Evolutionary conservation across 2,113 vertebrate genomes (phyloP).

Genomic region (Mus pahari): DNA sequence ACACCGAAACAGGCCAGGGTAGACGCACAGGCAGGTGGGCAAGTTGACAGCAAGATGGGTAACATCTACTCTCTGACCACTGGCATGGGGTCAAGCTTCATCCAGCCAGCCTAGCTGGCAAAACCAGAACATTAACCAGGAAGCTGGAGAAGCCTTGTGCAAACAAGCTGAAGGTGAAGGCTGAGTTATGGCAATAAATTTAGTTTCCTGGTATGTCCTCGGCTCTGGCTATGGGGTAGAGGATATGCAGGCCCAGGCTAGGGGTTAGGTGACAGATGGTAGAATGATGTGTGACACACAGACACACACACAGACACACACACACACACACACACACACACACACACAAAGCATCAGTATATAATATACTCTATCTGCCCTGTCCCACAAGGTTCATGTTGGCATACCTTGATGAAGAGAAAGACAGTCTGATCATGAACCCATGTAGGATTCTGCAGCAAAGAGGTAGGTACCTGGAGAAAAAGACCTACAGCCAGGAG

Average conservation of each 20-base stretch:
- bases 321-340: background rate
- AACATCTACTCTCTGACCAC: slow-evolving; percentile 53
- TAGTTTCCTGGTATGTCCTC: slow-evolving; percentile 68
- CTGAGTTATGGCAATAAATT: slow-evolving; percentile 66
- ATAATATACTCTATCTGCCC: background rate
- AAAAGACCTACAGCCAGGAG: background rate
- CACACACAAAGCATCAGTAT: background rate
- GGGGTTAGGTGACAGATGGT: background rate
- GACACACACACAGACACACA: background rate
- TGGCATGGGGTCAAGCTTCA: slow-evolving; percentile 40
- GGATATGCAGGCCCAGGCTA: background rate
- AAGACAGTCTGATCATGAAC: background rate
- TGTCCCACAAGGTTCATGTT: background rate
- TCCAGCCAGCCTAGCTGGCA: slow-evolving; percentile 39
- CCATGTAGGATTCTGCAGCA: background rate
- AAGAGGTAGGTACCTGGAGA: background rate
- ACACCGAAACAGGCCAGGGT: slow-evolving; percentile 39
- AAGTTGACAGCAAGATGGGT: slow-evolving; percentile 40
- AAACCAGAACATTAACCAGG: slow-evolving; percentile 64
- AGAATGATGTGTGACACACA: background rate
- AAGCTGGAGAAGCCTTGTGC: slow-evolving; percentile 68
- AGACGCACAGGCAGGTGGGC: slow-evolving; percentile 60
- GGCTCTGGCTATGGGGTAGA: slow-evolving; percentile 36
- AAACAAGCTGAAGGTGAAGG: slow-evolving; percentile 72
- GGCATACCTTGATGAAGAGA: background rate